Conservation (phyloP, 1,140 invertebrate species). For the Drosophila sp. region DNA sequence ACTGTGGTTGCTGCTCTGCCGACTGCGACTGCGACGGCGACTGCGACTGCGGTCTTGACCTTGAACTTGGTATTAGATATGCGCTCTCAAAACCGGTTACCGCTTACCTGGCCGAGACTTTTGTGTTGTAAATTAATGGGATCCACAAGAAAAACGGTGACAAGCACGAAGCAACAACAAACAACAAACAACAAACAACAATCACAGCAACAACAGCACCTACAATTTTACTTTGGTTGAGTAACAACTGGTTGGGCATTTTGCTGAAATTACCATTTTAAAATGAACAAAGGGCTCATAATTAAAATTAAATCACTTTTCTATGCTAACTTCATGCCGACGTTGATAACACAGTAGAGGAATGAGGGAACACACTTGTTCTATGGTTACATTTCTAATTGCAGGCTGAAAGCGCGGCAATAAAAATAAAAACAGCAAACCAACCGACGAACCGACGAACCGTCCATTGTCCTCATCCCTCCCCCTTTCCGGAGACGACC, state of each 20-base stretch:
- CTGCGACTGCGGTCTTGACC: conserved; percentile 58
- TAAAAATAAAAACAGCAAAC: conserved; percentile 19
- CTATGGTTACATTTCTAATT: conserved; percentile 38
- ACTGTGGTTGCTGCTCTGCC: conserved; percentile 27
- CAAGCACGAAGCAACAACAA: conserved; percentile 39
- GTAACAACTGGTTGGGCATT: conserved; percentile 37
- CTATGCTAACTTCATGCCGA: conserved; percentile 33
- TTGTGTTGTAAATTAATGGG: conserved; percentile 69
- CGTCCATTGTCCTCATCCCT: not conserved
- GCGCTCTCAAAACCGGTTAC: conserved; percentile 72
- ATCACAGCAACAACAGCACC: conserved; percentile 5
- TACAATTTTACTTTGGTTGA: conserved; percentile 25
- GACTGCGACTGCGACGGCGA: conserved; percentile 45
- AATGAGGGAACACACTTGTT: conserved; percentile 18
- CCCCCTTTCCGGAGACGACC: conserved; percentile 12
- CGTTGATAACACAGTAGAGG: conserved; percentile 11
- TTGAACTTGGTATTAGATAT: conserved; percentile 80
- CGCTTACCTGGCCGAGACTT: conserved; percentile 38
- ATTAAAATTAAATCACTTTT: conserved; percentile 57
- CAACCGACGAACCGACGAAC: not conserved
- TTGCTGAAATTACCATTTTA: conserved; percentile 54
- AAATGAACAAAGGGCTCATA: conserved; percentile 49
- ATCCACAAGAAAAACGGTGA: conserved; percentile 60
- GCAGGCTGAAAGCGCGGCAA: conserved; percentile 22
- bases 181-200: not conserved